A percentile compares a stretch with the other conserved stretches of the same genome.
phyloP scores from a whole-genome alignment of 2,113 vertebrate genomes.

The Axis porcinus region DNA sequence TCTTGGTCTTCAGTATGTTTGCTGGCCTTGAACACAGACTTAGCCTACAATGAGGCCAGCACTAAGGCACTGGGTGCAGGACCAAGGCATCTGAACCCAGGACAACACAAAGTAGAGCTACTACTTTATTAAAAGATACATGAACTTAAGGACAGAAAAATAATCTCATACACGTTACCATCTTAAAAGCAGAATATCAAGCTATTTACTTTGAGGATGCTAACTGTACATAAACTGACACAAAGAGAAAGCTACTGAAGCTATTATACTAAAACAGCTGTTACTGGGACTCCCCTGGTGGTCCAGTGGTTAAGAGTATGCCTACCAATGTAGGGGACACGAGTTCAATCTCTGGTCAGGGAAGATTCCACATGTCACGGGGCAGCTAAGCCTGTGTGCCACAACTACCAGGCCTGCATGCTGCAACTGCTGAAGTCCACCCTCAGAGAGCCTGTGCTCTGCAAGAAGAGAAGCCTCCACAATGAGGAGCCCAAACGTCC shows the following conservation, averaged over 20 bases:
- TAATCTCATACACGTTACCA: neutral
- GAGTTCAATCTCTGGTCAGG: neutral
- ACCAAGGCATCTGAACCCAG: neutral
- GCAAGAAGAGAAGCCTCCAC: neutral
- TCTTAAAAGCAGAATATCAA: constrained; percentile 9
- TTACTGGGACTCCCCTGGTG: neutral
- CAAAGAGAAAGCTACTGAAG: neutral
- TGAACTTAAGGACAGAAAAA: neutral
- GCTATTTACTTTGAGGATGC: neutral
- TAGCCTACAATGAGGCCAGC: neutral
- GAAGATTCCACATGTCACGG: neutral
- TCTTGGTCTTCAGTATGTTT: neutral
- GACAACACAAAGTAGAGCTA: neutral
- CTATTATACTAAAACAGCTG: neutral
- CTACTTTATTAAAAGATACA: neutral
- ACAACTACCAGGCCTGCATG: neutral
- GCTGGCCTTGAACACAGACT: neutral
- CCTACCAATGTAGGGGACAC: neutral
- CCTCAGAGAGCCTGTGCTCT: neutral
- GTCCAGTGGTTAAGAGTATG: neutral
- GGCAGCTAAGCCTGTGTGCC: neutral
- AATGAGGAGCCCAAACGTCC: neutral
- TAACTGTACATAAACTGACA: constrained; percentile 9
- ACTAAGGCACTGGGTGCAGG: neutral
- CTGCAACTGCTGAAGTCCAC: neutral